A percentile compares a stretch with the other conserved stretches of the same genome.
Conservation (phyloP, 2,113 vertebrate species). For the Pedionomus torquatus region DNA sequence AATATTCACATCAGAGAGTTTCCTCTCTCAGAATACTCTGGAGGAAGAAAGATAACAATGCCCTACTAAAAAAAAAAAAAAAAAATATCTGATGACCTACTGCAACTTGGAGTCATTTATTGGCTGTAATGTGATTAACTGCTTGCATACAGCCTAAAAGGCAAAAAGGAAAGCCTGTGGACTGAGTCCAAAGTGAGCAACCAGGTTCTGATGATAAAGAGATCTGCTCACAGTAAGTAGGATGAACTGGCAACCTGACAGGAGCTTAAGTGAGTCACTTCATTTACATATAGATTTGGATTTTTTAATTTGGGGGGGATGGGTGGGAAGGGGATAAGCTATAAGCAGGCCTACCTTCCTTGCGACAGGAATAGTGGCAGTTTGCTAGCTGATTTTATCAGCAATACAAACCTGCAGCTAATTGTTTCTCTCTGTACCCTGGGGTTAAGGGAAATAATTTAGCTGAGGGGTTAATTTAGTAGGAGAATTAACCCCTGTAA, state of each 20-base stretch:
- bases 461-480: neutral
- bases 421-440: neutral
- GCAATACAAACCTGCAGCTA: neutral
- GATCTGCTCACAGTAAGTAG: neutral
- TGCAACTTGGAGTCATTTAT: neutral
- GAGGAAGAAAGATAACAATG: neutral
- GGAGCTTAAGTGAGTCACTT: neutral
- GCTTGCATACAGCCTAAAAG: neutral
- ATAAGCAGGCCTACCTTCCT: neutral
- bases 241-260: neutral
- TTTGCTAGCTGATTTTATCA: neutral
- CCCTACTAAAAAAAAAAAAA: neutral
- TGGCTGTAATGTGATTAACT: conserved; percentile 1
- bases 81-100: neutral
- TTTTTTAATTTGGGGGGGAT: neutral
- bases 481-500: neutral
- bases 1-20: conserved; percentile 18
- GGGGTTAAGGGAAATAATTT: neutral
- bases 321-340: too few species aligned
- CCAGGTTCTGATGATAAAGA: conserved; percentile 15
- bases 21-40: neutral
- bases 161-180: neutral
- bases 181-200: conserved; percentile 9
- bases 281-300: conserved; percentile 9
- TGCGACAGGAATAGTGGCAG: neutral